phyloP scores from a whole-genome alignment of 2,888 invertebrate genomes.

The Sesia bembeciformis region DNA sequence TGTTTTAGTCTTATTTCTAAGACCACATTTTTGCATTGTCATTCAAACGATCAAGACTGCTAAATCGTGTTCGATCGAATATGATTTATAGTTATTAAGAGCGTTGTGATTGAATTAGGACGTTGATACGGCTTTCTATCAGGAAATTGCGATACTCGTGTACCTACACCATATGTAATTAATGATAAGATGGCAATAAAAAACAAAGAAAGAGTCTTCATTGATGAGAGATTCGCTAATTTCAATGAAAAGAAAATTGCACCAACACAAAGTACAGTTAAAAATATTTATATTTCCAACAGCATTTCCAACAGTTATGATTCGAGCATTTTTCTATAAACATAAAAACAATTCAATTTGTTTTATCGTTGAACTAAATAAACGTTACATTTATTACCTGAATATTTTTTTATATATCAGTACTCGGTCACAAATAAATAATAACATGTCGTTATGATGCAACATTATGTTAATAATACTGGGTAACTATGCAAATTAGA shows the following conservation, averaged over 20 bases:
- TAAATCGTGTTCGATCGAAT: constrained; percentile 13
- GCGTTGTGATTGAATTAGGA: constrained; percentile 43
- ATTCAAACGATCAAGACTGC: constrained; percentile 24
- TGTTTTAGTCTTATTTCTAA: no score
- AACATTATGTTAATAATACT: constrained; percentile 36
- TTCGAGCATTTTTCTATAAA: no score
- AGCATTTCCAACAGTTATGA: no score
- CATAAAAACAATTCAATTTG: neutral
- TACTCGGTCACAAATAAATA: no score
- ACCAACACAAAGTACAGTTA: no score
- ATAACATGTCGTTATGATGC: constrained; percentile 21
- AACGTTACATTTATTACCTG: neutral
- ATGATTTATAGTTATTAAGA: constrained; percentile 55
- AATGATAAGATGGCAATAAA: neutral
- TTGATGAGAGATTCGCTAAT: no score
- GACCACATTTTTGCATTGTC: no score
- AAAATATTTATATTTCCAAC: no score
- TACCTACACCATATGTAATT: neutral
- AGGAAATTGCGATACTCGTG: constrained; percentile 22
- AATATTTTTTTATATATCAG: constrained; percentile 6
- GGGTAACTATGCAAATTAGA: constrained; percentile 21
- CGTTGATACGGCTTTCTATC: constrained; percentile 35
- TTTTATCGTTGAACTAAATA: neutral
- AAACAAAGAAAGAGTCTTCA: no score
- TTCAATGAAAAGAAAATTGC: no score